Conservation (phyloP, 1,140 invertebrate genomes). For the Drosophila mojavensis region DNA sequence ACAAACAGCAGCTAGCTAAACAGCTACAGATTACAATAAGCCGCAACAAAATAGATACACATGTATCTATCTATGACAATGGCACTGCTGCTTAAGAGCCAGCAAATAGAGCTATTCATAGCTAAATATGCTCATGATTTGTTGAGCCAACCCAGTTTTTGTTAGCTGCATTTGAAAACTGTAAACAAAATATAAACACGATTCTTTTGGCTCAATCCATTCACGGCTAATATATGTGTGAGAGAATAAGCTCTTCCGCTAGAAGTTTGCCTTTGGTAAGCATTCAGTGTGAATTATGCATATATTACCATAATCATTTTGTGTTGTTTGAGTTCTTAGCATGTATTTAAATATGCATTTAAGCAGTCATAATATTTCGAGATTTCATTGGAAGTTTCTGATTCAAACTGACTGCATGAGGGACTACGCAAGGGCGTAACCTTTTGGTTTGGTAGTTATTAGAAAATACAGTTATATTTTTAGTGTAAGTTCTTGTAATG, state of each 20-base stretch:
- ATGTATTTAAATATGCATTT: not conserved
- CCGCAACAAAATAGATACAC: not conserved
- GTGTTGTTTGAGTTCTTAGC: not conserved
- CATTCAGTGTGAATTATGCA: no score
- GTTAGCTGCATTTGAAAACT: constrained; percentile 6
- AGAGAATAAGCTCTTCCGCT: constrained; percentile 2
- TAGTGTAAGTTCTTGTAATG: no score
- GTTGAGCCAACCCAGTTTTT: constrained; percentile 3
- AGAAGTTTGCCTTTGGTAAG: not conserved
- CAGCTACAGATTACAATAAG: constrained; percentile 17
- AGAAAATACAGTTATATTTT: no score
- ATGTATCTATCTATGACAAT: not conserved
- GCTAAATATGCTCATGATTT: constrained; percentile 12
- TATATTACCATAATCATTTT: not conserved
- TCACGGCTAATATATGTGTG: not conserved
- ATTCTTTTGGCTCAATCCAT: not conserved
- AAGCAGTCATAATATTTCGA: no score
- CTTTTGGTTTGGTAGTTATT: no score
- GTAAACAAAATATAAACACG: constrained; percentile 8
- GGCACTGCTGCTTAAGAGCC: constrained; percentile 10
- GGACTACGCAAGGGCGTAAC: no score
- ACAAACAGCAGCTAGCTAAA: constrained; percentile 9
- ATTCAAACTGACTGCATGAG: no score
- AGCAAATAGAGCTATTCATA: constrained; percentile 6
- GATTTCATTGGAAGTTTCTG: no score